phyloP scores from a whole-genome alignment of 1,140 invertebrate genomes.

The Drosophila ananassae region DNA sequence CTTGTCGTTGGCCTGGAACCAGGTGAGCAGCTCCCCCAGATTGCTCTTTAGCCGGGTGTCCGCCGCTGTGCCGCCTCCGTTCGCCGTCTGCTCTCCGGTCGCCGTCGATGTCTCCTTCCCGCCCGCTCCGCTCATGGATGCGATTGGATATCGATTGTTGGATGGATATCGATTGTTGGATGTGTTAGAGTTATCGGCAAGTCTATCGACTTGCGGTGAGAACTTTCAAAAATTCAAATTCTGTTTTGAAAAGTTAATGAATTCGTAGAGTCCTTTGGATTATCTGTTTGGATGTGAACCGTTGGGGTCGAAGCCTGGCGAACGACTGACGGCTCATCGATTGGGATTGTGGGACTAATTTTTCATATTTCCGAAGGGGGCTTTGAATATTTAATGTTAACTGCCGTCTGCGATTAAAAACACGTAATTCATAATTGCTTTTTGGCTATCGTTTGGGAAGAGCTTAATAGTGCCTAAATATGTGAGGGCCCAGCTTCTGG shows the following conservation, averaged over 20 bases:
- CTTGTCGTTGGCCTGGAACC: conserved; percentile 73
- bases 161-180: conserved; percentile 21
- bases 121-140: conserved; percentile 40
- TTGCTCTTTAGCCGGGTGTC: conserved; percentile 45
- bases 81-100: not conserved
- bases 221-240: conserved; percentile 26
- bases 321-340: conserved; percentile 44
- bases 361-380: not conserved
- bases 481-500: conserved; percentile 53
- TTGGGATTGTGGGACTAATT: conserved; percentile 17
- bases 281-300: conserved; percentile 9
- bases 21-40: conserved; percentile 63
- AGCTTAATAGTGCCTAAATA: conserved; percentile 72
- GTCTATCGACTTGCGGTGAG: conserved; percentile 8
- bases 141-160: conserved; percentile 29
- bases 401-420: conserved; percentile 45
- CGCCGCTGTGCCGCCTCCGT: not conserved
- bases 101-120: conserved; percentile 14
- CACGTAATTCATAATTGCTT: conserved; percentile 73
- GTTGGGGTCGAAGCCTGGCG: conserved; percentile 51
- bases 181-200: conserved; percentile 22
- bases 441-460: conserved; percentile 39
- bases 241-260: not conserved
- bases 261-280: not conserved
- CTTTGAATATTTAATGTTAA: conserved; percentile 56